phyloP scores from a whole-genome alignment of 2,888 invertebrate species.

The Ophion slaviceki region DNA sequence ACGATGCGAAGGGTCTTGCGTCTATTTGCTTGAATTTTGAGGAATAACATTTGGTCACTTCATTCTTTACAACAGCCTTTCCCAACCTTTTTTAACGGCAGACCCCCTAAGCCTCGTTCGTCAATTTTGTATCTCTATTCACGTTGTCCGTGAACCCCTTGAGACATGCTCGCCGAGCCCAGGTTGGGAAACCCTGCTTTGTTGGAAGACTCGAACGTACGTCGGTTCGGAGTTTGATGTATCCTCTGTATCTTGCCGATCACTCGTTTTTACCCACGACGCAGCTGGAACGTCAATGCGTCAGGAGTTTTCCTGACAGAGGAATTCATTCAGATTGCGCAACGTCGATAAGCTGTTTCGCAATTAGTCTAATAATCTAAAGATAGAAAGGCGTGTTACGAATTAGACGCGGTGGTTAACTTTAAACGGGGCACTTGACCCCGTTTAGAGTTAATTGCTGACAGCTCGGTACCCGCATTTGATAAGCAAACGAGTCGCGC shows the following conservation, averaged over 20 bases:
- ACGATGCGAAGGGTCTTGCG: not conserved
- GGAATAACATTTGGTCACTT: not conserved
- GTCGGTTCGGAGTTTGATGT: not conserved
- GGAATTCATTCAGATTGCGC: not conserved
- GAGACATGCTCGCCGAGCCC: no score
- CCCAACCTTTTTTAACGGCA: no score
- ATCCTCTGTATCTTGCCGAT: not conserved
- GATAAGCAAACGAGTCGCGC: constrained; percentile 28
- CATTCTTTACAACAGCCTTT: not conserved
- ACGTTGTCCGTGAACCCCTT: no score
- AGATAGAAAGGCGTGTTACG: constrained; percentile 23
- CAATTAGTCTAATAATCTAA: constrained; percentile 30
- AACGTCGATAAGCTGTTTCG: not conserved
- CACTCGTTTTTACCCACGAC: not conserved
- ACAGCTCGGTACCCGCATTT: not conserved
- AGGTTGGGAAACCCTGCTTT: no score
- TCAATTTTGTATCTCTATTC: no score
- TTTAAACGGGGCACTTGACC: constrained; percentile 21
- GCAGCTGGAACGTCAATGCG: not conserved
- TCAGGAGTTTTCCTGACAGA: not conserved
- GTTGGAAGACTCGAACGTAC: not conserved
- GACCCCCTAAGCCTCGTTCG: no score
- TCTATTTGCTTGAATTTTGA: not conserved
- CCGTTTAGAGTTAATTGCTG: constrained; percentile 41
- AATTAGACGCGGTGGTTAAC: constrained; percentile 31